These are phyloP conservation scores for Apamea sordens DNA, from an alignment of 2,888 invertebrate genomes.

Conservation along the genomic window DNA sequence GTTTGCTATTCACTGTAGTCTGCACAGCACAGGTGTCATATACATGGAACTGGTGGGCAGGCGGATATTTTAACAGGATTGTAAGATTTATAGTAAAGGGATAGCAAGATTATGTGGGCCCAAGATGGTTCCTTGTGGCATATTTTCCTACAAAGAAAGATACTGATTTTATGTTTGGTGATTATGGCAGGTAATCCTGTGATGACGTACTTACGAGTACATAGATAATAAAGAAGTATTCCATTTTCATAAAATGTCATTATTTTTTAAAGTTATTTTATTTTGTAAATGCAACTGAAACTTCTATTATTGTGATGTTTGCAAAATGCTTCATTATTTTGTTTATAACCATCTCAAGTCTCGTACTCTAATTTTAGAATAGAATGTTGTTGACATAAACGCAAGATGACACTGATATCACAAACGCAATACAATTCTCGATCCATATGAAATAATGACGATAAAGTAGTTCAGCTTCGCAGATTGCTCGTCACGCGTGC, in stretches of 20 bases:
- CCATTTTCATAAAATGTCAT: not conserved
- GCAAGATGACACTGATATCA: no score
- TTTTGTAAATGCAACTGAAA: not conserved
- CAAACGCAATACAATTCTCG: not conserved
- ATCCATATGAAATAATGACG: slow-evolving; percentile 1
- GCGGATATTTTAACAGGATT: slow-evolving; percentile 32
- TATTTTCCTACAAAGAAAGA: not conserved
- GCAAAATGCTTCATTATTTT: not conserved
- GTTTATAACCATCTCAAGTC: not conserved
- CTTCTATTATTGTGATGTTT: not conserved
- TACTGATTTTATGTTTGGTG: not conserved
- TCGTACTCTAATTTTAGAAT: not conserved
- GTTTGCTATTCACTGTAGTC: slow-evolving; percentile 49
- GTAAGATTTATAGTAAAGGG: not conserved
- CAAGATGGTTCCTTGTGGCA: not conserved
- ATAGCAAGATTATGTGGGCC: not conserved
- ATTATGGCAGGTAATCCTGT: no score
- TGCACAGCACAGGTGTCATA: slow-evolving; percentile 47
- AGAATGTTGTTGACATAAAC: not conserved
- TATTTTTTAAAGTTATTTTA: not conserved
- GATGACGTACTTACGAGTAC: not conserved
- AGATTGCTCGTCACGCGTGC: slow-evolving; percentile 40
- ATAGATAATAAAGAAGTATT: not conserved
- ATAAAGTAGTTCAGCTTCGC: slow-evolving; percentile 10
- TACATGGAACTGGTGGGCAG: slow-evolving; percentile 10